Base-by-base conservation (phyloP, 2,113 vertebrate species). In the Pterocles gutturalis region DNA sequence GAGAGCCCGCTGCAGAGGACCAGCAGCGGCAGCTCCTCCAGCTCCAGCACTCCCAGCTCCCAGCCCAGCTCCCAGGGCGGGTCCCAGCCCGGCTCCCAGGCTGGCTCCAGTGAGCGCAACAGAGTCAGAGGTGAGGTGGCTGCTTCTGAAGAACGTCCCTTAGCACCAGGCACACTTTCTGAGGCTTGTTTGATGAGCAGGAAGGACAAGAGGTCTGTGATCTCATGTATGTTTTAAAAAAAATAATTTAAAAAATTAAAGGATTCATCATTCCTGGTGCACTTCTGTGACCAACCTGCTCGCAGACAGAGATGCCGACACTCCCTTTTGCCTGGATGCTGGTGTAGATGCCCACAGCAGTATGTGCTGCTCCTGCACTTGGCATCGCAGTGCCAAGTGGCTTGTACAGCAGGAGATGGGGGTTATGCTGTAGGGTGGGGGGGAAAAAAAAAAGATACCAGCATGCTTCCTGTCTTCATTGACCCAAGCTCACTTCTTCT, bases 11-110 rank as follows among this genome's bases (percentile, higher is more conserved):
- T 99, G 93, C 99, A 99, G 98, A 99, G 99, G 97, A 99, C 99
- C 57, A 99, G 99, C 98, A 99, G 99, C 2, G 99, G 99, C 97
- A 99, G 99, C 93, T 99, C 99, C 46, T 99, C 99, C 98, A 99
- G 99, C 96, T 99, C 99, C 96, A 99, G 99, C 98, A 99, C 99
- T 31, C 99, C 99, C 22, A 99, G 99, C 93, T 99, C 98, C 62
- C 98, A 99, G 95, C 98, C 98, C 93, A 98, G 98, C 95, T 99
- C 99, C 75, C 99, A 99, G 83, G 99, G 99, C 1, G 99, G 99
- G 13, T 99, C 99, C 15, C 99, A 98, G 95, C 98, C 98, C 0
- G 98, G 98, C 57, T 99, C 98, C 7, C 98, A 99, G 91, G 98
- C 98, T 28, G 98, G 98, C 36, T 99, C 99, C 96, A 99, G 99